Evolutionary conservation across 2,113 vertebrate species (phyloP).

Genomic region (Benitochromis conjunctus): DNA sequence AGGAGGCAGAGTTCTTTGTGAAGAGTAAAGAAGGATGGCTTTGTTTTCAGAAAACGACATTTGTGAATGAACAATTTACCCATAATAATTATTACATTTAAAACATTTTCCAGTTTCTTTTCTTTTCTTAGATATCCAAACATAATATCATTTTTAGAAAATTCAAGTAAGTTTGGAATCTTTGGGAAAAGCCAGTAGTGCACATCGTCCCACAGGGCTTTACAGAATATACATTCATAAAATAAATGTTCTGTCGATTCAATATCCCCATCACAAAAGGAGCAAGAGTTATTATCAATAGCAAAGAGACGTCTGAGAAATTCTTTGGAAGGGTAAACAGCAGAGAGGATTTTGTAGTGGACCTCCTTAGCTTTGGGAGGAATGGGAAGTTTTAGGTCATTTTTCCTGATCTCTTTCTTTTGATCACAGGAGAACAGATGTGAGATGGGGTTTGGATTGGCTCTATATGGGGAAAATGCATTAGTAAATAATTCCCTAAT

Average conservation of each 20-base stretch:
- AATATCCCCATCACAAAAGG: not conserved
- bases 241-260: not conserved
- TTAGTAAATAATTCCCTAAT: not conserved
- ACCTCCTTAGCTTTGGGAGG: not conserved
- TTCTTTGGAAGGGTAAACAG: not conserved
- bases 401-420: not conserved
- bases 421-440: accelerated
- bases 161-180: not conserved
- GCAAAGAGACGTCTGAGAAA: accelerated
- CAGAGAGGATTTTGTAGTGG: not conserved
- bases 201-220: not conserved
- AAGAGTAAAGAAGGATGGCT: no score
- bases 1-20: no score
- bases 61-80: no score
- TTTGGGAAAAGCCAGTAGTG: not conserved
- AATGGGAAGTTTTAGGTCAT: not conserved
- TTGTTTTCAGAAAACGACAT: no score
- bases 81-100: no score
- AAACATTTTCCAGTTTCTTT: no score
- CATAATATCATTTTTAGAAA: no score
- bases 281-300: not conserved
- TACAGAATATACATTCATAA: not conserved
- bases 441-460: not conserved
- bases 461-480: not conserved
- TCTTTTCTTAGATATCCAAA: no score